Base-by-base conservation (phyloP, 2,888 invertebrate species). In the Dicranocentrus wangi region DNA sequence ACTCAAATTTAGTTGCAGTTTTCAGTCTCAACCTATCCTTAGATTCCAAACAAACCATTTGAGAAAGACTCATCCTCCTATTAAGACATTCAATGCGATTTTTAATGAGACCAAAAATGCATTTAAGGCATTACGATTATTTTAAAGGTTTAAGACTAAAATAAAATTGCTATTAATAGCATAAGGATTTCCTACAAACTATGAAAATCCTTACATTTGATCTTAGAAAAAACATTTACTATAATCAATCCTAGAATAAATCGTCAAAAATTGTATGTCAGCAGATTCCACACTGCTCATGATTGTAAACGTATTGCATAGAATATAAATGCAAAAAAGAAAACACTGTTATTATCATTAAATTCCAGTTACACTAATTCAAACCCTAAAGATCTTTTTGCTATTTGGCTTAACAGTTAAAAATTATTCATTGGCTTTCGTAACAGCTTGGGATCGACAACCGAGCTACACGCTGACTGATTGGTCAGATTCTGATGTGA, bases 21-120 rank as follows among this genome's bases (percentile, higher is more conserved):
- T 53, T 77, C 77, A 77, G 77, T 77, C 77, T 77, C 77, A 42
- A 69, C 77, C 77, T 60, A 77, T 70, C 77, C 69, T 21, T 69
- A 61, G 28, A 19, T 58, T 42, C 21, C 69, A 69, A 70, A 28
- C 51, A 63, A 77, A 70, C 63, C 63, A 15, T 47, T 15, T 51
- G 70, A 69, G 70, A 77, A 61, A 66, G 61, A 60, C 66, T 42
- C 39, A 47, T 21, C 51, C 17, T 58, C 7, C 32, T 32, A 10
- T 32, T n/a, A n/a, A 47, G 17, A 39, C 51, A 47, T 60, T 47
- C 47, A 58, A 68, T 17, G 23, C 60, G 28, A 2, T 47, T 47
- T 47, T 15, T 60, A 43, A 60, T 77, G 77, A 77, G 77, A 77
- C 77, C 77, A 77, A 77, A 66, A 69, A 77, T 53, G 55, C 53